Conservation (phyloP, 2,888 invertebrate genomes). For the Xanthorhoe designata region DNA sequence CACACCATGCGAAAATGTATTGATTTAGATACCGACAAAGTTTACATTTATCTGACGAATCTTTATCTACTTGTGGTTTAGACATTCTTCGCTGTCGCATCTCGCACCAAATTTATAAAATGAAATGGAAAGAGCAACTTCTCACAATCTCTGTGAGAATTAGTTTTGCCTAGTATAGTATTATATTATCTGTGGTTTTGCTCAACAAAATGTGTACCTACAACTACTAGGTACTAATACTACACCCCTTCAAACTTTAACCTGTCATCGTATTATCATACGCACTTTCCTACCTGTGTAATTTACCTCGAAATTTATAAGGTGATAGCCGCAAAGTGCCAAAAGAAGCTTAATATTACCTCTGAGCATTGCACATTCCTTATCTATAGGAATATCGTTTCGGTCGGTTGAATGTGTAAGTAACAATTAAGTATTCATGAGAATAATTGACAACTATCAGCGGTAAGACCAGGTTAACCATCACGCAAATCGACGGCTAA, state of each 20-base stretch:
- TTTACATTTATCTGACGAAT: too few species aligned
- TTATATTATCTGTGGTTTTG: too few species aligned
- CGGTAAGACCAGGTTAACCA: not conserved
- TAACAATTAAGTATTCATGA: constrained; percentile 1
- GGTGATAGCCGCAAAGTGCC: not conserved
- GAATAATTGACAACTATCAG: not conserved
- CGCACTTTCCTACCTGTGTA: not conserved
- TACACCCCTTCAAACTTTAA: not conserved
- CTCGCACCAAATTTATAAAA: too few species aligned
- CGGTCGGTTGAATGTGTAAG: not conserved
- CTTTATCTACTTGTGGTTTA: too few species aligned
- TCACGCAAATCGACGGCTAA: not conserved
- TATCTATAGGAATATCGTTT: not conserved
- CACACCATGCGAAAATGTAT: too few species aligned
- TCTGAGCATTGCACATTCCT: not conserved
- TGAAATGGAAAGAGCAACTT: too few species aligned
- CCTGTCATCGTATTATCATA: not conserved
- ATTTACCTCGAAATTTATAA: not conserved
- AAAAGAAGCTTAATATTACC: not conserved
- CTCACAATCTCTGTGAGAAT: too few species aligned
- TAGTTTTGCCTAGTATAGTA: too few species aligned
- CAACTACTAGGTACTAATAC: too few species aligned
- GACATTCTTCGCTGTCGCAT: too few species aligned
- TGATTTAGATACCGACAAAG: too few species aligned
- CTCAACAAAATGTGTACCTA: too few species aligned